Conservation (phyloP, 2,797 vertebrate genomes). For the Eurystomus glaucurus region DNA sequence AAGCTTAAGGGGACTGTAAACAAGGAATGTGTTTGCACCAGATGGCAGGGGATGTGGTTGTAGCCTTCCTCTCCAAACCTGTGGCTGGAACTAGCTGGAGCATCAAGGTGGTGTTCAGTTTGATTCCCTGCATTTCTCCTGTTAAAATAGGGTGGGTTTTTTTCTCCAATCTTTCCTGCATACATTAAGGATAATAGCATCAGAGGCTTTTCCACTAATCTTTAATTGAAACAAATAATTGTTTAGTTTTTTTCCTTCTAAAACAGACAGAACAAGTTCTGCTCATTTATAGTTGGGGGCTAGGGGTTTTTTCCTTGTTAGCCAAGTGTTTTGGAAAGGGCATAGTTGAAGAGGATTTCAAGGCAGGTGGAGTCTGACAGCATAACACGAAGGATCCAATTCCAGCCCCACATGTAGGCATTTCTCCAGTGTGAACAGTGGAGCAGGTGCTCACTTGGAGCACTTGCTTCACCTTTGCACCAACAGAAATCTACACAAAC, state of each 20-base stretch:
- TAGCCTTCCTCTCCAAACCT: background rate
- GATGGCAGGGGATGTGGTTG: background rate
- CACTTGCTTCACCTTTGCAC: background rate
- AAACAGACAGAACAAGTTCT: background rate
- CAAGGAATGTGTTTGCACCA: background rate
- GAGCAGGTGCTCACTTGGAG: background rate
- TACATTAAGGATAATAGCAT: background rate
- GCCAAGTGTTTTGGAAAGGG: background rate
- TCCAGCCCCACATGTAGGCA: background rate
- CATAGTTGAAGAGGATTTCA: background rate
- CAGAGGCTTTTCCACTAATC: background rate
- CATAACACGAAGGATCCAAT: background rate
- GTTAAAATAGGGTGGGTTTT: background rate
- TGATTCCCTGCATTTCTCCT: background rate
- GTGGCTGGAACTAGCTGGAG: rapidly evolving
- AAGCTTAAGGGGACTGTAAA: background rate
- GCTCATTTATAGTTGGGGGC: background rate
- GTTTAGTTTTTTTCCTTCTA: background rate
- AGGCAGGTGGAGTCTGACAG: background rate
- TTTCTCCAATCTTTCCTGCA: background rate
- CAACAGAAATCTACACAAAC: background rate
- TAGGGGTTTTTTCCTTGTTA: background rate
- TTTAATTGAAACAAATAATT: background rate
- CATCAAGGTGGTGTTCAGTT: background rate
- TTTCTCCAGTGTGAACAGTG: background rate